Evolutionary conservation across 1,140 invertebrate species (phyloP).

Genomic region (Cyrtorhinus lividipennis): DNA sequence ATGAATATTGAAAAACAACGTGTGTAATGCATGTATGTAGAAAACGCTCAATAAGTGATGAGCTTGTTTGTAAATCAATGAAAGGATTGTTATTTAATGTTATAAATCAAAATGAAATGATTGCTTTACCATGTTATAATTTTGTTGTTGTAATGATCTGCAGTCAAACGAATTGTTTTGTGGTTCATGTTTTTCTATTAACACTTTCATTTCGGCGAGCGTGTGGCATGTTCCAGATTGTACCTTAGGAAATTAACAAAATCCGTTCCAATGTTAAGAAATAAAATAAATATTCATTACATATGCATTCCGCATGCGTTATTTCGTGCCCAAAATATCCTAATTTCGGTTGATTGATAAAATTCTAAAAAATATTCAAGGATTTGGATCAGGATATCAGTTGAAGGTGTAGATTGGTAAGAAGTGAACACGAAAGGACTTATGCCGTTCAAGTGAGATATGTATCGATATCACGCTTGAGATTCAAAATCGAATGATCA

Average conservation of each 20-base stretch:
- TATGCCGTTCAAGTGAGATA: too few species aligned
- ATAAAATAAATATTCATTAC: not conserved
- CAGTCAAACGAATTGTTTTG: not conserved
- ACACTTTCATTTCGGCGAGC: constrained; percentile 8
- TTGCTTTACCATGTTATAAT: not conserved
- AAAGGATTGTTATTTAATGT: constrained; percentile 12
- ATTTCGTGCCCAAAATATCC: too few species aligned
- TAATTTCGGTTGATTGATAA: too few species aligned
- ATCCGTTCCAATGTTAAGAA: constrained; percentile 14
- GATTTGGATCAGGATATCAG: too few species aligned
- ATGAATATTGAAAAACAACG: too few species aligned
- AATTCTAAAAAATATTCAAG: too few species aligned
- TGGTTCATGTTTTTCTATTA: not conserved
- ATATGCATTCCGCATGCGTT: too few species aligned
- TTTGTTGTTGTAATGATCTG: not conserved
- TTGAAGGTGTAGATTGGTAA: too few species aligned
- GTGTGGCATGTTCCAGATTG: not conserved
- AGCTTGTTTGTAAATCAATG: constrained; percentile 14
- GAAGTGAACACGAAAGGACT: too few species aligned
- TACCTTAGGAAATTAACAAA: constrained; percentile 16
- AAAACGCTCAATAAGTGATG: constrained; percentile 16
- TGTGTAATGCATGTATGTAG: too few species aligned
- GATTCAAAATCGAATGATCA: too few species aligned
- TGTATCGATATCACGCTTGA: too few species aligned
- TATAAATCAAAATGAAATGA: not conserved